A percentile compares a stretch with the other conserved stretches of the same genome.
Conservation (phyloP, 2,113 vertebrate species). For the Gnathonemus echidnorhynchus region DNA sequence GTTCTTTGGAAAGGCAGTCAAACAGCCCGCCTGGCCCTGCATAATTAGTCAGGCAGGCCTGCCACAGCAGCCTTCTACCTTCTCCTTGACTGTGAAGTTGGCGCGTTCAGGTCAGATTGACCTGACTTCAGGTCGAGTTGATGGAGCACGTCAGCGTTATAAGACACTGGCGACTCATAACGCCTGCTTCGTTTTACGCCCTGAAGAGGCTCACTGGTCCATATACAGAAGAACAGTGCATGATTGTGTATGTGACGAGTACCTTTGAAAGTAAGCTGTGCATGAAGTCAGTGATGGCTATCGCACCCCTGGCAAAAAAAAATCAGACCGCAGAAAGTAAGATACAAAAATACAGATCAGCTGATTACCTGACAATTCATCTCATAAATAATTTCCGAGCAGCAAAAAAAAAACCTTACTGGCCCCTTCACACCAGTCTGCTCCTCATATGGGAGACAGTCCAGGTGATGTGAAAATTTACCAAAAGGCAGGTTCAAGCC, state of each 20-base stretch:
- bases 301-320: too few relatives aligned
- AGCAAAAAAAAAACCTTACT: background rate
- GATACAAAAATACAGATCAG: background rate
- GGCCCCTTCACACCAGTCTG: background rate
- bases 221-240: background rate
- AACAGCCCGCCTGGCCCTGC: background rate
- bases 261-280: background rate
- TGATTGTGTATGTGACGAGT: background rate
- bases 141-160: background rate
- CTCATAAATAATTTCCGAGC: background rate
- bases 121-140: background rate
- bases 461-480: background rate
- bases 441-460: background rate
- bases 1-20: background rate
- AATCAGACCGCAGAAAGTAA: too few relatives aligned
- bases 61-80: background rate
- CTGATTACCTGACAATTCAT: background rate
- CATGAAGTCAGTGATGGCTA: background rate
- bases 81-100: background rate
- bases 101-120: background rate
- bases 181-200: background rate
- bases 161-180: background rate
- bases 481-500: background rate
- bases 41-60: background rate
- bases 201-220: background rate